These are phyloP conservation scores for Ceyx cyanopectus DNA, from an alignment of 2,113 vertebrate genomes.

Conservation along the genomic window DNA sequence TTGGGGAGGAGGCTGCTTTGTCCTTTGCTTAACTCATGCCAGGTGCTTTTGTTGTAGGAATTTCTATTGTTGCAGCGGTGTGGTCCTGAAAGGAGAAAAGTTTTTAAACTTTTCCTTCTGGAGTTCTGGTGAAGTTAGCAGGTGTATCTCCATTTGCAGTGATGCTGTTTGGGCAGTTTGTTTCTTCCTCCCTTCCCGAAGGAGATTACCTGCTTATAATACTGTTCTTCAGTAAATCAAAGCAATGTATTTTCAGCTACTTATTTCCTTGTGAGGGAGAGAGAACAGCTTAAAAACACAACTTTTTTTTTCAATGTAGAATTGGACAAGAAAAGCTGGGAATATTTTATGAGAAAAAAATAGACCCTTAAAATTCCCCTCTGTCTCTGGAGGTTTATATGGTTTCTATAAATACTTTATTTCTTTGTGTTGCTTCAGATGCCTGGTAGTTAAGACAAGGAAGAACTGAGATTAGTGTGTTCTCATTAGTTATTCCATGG, in stretches of 20 bases:
- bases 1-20: neutral
- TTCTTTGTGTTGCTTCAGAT: conserved; percentile 27
- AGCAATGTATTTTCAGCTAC: neutral
- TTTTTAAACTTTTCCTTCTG: neutral
- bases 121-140: neutral
- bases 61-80: neutral
- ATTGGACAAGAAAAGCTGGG: neutral
- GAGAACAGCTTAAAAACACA: neutral
- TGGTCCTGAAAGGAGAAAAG: neutral
- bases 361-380: conserved; percentile 2
- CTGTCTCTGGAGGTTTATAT: conserved; percentile 13
- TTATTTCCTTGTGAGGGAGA: neutral
- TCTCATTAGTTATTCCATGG: conserved; percentile 43
- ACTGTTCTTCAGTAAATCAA: neutral
- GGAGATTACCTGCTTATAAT: neutral
- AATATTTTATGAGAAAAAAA: conserved; percentile 33
- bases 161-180: neutral
- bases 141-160: neutral
- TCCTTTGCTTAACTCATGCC: neutral
- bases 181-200: neutral
- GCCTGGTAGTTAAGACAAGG: conserved; percentile 3
- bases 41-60: neutral
- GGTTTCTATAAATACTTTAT: conserved; percentile 49
- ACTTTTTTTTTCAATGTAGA: neutral
- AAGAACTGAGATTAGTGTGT: conserved; percentile 38